Evolutionary conservation across 2,888 invertebrate genomes (phyloP).

Genomic region (Ophion ellenae): DNA sequence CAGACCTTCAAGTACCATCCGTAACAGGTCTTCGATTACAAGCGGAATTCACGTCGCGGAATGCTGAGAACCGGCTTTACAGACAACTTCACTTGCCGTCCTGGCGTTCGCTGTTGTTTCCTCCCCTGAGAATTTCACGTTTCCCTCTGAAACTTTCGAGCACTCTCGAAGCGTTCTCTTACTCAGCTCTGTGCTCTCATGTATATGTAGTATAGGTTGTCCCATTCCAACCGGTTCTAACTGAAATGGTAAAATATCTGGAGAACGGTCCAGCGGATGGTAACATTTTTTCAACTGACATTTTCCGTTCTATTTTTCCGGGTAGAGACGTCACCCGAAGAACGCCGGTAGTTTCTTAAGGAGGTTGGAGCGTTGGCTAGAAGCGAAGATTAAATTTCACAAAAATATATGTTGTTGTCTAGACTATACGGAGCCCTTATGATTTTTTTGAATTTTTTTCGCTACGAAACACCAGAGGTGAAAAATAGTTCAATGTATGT

Average conservation of each 20-base stretch:
- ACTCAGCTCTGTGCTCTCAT: background rate
- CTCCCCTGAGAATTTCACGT: conserved; percentile 33
- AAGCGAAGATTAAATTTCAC: no score
- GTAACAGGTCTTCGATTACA: conserved; percentile 45
- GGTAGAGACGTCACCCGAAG: background rate
- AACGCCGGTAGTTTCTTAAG: background rate
- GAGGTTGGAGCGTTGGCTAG: no score
- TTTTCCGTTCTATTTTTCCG: background rate
- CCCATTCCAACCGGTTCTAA: background rate
- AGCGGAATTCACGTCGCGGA: conserved; percentile 56
- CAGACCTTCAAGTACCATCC: conserved; percentile 33
- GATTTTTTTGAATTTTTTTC: no score
- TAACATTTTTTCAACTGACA: background rate
- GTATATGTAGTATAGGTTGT: background rate
- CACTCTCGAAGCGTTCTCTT: conserved; percentile 31
- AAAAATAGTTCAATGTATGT: no score
- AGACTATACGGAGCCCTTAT: no score
- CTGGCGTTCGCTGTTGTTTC: conserved; percentile 34
- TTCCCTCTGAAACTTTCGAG: conserved; percentile 44
- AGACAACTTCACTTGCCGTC: conserved; percentile 54
- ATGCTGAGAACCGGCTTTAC: conserved; percentile 48
- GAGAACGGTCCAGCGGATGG: background rate
- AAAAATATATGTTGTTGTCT: no score
- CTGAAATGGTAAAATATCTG: background rate
- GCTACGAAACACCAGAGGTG: no score